These are phyloP conservation scores for Otus sunia DNA, from an alignment of 2,113 vertebrate species.

Conservation along the genomic window DNA sequence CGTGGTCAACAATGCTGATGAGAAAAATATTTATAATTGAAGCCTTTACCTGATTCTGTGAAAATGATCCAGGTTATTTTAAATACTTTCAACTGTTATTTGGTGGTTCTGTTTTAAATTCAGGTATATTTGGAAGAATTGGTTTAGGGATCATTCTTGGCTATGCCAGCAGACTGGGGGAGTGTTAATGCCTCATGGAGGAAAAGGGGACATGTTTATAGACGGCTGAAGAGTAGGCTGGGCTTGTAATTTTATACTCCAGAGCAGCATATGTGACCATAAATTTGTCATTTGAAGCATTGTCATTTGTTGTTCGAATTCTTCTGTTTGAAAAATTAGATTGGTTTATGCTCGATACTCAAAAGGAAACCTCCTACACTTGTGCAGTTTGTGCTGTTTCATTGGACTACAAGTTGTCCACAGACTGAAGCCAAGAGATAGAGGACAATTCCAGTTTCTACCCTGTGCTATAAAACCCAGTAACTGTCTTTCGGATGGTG, in stretches of 20 bases:
- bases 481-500: not conserved
- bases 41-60: not conserved
- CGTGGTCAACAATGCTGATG: not conserved
- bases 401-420: not conserved
- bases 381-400: not conserved
- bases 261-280: not conserved
- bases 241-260: not conserved
- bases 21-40: not conserved
- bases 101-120: not conserved
- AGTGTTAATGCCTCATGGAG: not conserved
- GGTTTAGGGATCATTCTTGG: not conserved
- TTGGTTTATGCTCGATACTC: not conserved
- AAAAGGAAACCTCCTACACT: not conserved
- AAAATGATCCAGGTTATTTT: not conserved
- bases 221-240: not conserved
- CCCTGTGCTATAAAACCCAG: not conserved
- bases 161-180: not conserved
- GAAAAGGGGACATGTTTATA: not conserved
- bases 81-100: not conserved
- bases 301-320: not conserved
- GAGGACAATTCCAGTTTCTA: not conserved
- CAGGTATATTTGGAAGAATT: not conserved
- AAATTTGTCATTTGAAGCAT: not conserved
- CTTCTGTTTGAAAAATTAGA: not conserved
- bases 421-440: not conserved